A percentile compares a stretch with the other conserved stretches of the same genome.
Conservation (phyloP, 2,797 vertebrate species). For the Oreochromis mossambicus region DNA sequence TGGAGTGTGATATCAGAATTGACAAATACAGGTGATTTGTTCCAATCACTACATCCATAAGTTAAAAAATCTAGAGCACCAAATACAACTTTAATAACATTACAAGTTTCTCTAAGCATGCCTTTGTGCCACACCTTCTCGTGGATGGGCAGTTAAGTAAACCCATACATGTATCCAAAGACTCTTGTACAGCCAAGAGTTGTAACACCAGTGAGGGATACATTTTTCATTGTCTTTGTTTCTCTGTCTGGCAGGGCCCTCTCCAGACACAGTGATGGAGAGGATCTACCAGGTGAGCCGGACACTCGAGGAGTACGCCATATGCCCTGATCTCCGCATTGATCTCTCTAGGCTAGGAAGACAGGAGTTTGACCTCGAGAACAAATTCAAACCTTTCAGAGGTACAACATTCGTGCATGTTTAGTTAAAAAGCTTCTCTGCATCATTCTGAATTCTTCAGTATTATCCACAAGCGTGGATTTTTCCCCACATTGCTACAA, state of each 20-base stretch:
- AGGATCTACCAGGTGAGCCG: slow-evolving; percentile 95
- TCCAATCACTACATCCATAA: background rate
- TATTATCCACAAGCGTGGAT: background rate
- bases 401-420: slow-evolving; percentile 69
- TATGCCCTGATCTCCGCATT: slow-evolving; percentile 93
- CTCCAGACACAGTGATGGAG: slow-evolving; percentile 91
- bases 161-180: background rate
- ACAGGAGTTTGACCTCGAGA: slow-evolving; percentile 97
- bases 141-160: background rate
- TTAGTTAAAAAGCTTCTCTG: background rate
- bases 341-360: slow-evolving; percentile 93
- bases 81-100: background rate
- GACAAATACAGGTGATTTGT: background rate
- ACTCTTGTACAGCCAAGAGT: background rate
- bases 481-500: background rate
- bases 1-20: background rate
- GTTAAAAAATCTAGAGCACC: background rate
- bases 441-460: background rate
- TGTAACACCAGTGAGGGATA: background rate
- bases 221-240: background rate
- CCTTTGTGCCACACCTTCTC: background rate
- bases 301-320: slow-evolving; percentile 94
- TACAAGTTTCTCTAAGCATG: background rate
- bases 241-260: slow-evolving; percentile 79
- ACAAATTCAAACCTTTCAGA: slow-evolving; percentile 99